phyloP scores from a whole-genome alignment of 2,113 vertebrate genomes.

The Gambusia holbrooki region DNA sequence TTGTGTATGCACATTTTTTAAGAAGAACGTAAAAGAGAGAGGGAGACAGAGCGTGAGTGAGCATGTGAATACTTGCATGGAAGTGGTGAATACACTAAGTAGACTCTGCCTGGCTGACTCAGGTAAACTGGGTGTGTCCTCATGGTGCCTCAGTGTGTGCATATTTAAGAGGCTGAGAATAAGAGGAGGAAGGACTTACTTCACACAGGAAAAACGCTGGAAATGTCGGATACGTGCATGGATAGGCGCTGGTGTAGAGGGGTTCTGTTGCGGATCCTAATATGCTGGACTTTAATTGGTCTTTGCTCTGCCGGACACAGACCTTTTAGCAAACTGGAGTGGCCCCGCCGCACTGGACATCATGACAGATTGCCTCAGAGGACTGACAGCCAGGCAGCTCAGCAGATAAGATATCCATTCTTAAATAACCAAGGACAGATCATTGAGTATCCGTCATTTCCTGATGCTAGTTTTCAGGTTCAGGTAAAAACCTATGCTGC shows the following conservation, averaged over 20 bases:
- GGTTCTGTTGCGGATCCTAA: conserved; percentile 69
- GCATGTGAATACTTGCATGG: conserved; percentile 57
- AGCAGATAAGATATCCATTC: conserved; percentile 66
- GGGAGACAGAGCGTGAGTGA: background rate
- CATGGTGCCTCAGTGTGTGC: conserved; percentile 36
- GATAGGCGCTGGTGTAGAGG: conserved; percentile 13
- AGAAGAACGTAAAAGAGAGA: background rate
- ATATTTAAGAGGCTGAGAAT: conserved; percentile 80
- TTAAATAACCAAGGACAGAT: conserved; percentile 56
- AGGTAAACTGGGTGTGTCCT: conserved; percentile 79
- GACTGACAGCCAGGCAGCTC: conserved; percentile 45
- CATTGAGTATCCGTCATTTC: conserved; percentile 48
- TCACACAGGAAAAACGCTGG: conserved; percentile 39
- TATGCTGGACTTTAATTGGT: conserved; percentile 75
- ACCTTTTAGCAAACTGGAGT: conserved; percentile 32
- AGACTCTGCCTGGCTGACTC: conserved; percentile 80
- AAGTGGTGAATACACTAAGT: conserved; percentile 40
- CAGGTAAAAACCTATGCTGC: conserved; percentile 66
- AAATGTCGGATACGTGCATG: conserved; percentile 62
- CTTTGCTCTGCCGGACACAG: conserved; percentile 76
- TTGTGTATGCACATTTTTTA: conserved; percentile 12
- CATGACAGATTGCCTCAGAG: conserved; percentile 55
- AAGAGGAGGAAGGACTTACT: conserved; percentile 47
- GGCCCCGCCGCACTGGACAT: conserved; percentile 25
- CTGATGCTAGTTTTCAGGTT: conserved; percentile 42